Percentiles rank a stretch among this genome's conserved stretches.
These are phyloP conservation scores for Dendropsophus ebraccatus DNA, from an alignment of 2,113 vertebrate genomes.

Conservation along the genomic window DNA sequence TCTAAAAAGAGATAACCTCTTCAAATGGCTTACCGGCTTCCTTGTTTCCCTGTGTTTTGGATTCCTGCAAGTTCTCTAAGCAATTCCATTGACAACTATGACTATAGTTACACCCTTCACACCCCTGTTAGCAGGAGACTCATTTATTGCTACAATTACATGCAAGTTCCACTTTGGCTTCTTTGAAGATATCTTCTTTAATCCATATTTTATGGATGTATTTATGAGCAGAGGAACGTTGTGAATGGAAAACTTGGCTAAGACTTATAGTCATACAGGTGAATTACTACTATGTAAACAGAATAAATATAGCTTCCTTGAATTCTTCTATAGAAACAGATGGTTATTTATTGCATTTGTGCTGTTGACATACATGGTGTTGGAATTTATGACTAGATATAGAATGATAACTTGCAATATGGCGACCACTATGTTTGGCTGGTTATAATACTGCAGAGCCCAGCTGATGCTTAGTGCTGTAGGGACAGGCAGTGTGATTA, in stretches of 20 bases:
- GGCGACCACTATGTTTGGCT: too few relatives aligned
- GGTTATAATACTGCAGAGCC: too few relatives aligned
- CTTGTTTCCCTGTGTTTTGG: neutral
- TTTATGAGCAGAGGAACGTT: constrained; percentile 3
- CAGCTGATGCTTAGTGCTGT: too few relatives aligned
- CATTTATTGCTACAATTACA: neutral
- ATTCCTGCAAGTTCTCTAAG: neutral
- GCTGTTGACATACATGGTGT: too few relatives aligned
- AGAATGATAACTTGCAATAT: too few relatives aligned
- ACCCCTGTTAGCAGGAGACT: neutral
- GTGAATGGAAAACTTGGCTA: too few relatives aligned
- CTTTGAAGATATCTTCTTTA: neutral
- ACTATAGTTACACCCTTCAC: neutral
- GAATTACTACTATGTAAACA: neutral
- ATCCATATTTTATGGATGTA: constrained; percentile 14
- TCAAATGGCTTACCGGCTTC: neutral
- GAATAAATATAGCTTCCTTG: neutral
- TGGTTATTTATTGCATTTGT: too few relatives aligned
- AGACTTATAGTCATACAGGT: neutral
- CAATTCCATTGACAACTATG: neutral
- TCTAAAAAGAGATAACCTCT: too few relatives aligned
- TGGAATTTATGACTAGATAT: too few relatives aligned
- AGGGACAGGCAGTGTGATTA: too few relatives aligned
- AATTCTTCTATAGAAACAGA: too few relatives aligned
- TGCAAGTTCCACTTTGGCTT: neutral